phyloP scores from a whole-genome alignment of 2,113 vertebrate genomes.

The Polypterus senegalus region DNA sequence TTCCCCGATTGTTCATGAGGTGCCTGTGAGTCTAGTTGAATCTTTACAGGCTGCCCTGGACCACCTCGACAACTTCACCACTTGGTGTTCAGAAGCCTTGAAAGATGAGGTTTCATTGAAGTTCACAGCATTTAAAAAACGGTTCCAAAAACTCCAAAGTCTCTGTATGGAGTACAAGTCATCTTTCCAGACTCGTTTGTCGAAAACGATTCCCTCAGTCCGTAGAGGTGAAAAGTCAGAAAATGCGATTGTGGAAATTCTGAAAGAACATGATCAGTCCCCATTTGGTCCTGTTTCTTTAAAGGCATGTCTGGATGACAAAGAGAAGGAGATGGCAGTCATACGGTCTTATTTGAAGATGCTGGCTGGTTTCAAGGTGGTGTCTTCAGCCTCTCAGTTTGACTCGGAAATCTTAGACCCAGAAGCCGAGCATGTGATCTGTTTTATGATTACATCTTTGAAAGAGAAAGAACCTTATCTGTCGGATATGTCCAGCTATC shows the following conservation, averaged over 20 bases:
- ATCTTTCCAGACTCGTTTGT: slow-evolving; percentile 12
- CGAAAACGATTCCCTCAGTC: slow-evolving; percentile 15
- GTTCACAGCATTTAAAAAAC: slow-evolving; percentile 14
- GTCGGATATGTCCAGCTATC: slow-evolving; percentile 6
- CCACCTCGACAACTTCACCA: slow-evolving; percentile 12
- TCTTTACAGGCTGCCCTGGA: slow-evolving; percentile 17
- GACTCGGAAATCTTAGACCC: slow-evolving; percentile 5
- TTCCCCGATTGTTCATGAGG: slow-evolving; percentile 17
- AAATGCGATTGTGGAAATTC: slow-evolving; percentile 2
- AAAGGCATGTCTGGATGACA: slow-evolving; percentile 13
- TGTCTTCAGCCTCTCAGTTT: slow-evolving; percentile 5
- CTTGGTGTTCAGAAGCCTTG: slow-evolving; percentile 20
- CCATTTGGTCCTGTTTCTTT: slow-evolving; percentile 15
- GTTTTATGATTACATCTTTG: slow-evolving; percentile 19
- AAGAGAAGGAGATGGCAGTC: slow-evolving; percentile 7
- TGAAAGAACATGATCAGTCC: slow-evolving; percentile 12
- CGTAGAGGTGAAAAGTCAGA: slow-evolving; percentile 17
- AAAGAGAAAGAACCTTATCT: slow-evolving; percentile 12
- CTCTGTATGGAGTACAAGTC: slow-evolving; percentile 6
- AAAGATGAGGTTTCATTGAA: background rate
- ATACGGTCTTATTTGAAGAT: background rate
- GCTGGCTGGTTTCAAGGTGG: background rate
- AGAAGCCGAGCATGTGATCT: slow-evolving; percentile 9
- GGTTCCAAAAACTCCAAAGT: slow-evolving; percentile 10
- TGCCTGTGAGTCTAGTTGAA: slow-evolving; percentile 8